Conservation (phyloP, 2,113 vertebrate species). For the Daphoenositta chrysoptera region DNA sequence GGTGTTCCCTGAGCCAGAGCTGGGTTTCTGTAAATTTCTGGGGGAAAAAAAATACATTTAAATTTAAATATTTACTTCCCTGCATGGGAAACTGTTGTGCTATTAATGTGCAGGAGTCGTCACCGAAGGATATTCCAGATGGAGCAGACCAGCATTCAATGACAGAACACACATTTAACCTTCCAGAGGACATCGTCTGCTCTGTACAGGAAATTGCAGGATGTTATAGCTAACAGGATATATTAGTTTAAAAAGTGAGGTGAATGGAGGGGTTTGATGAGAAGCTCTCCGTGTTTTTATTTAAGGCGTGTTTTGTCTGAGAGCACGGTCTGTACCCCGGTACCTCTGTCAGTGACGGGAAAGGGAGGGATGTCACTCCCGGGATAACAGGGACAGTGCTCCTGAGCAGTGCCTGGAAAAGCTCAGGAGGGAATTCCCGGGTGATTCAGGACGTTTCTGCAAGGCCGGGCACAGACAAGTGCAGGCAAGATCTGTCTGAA, state of each 20-base stretch:
- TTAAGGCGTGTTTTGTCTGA: background rate
- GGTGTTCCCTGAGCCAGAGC: background rate
- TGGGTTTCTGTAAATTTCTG: background rate
- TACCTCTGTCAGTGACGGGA: background rate
- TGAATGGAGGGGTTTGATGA: background rate
- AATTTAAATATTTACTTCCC: background rate
- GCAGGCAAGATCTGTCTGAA: background rate
- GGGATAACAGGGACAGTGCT: background rate
- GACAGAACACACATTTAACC: background rate
- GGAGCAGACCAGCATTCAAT: background rate
- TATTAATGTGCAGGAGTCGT: background rate
- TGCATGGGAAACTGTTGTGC: background rate
- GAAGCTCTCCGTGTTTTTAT: background rate
- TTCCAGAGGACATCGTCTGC: background rate
- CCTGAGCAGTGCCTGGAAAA: background rate
- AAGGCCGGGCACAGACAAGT: background rate
- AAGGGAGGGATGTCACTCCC: background rate
- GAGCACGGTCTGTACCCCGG: background rate
- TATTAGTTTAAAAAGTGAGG: background rate
- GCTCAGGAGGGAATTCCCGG: background rate
- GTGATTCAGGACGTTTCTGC: background rate
- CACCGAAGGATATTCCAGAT: background rate
- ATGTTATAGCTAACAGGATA: background rate
- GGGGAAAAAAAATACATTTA: rapidly evolving
- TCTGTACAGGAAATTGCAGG: background rate